phyloP scores from a whole-genome alignment of 2,888 invertebrate genomes.

The Tenthredo distinguenda region DNA sequence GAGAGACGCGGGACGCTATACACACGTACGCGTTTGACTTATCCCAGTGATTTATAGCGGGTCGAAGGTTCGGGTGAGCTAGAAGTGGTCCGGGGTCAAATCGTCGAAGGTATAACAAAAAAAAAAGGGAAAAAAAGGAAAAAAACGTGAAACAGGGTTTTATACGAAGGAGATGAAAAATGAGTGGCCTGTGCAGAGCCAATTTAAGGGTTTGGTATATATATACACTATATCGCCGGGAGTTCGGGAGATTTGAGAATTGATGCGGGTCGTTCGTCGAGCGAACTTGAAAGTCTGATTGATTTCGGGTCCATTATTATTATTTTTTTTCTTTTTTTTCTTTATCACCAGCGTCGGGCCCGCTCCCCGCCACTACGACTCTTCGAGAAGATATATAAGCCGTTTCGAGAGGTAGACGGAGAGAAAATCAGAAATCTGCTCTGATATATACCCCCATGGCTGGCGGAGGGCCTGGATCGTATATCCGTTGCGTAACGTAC shows the following conservation, averaged over 20 bases:
- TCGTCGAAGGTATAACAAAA: background rate
- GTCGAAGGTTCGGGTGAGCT: background rate
- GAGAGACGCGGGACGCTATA: background rate
- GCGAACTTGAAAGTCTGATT: conserved; percentile 46
- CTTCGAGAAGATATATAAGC: no score
- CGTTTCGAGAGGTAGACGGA: background rate
- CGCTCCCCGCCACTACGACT: no score
- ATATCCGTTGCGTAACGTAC: background rate
- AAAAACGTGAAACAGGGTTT: background rate
- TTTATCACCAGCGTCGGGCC: no score
- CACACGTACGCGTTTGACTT: background rate
- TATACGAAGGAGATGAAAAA: background rate
- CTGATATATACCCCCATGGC: no score
- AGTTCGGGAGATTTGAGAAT: background rate
- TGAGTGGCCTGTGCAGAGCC: conserved; percentile 15
- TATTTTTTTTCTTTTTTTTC: background rate
- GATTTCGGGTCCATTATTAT: conserved; percentile 42
- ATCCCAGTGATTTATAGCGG: background rate
- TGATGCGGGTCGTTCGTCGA: conserved; percentile 37
- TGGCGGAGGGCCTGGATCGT: no score
- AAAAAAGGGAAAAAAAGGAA: background rate
- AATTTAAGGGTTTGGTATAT: conserved; percentile 7
- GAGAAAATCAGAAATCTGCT: no score
- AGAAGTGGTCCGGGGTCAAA: background rate
- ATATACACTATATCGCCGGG: background rate